Conservation (phyloP, 2,113 vertebrate genomes). For the Chloropsis cyanopogon region DNA sequence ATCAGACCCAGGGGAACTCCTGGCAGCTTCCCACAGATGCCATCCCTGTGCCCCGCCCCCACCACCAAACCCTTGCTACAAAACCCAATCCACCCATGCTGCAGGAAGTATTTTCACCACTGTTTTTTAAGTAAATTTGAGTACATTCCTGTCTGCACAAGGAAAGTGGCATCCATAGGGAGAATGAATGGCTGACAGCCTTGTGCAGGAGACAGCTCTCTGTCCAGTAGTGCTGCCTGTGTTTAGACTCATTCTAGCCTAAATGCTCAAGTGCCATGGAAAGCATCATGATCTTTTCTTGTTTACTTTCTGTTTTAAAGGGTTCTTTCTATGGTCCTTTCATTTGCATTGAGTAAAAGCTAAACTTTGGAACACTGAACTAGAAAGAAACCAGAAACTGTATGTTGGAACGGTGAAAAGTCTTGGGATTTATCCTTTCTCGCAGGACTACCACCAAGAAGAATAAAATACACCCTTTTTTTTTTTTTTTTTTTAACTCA, state of each 20-base stretch:
- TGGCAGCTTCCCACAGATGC: not conserved
- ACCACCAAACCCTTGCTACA: not conserved
- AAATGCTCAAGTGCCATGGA: not conserved
- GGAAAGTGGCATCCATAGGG: not conserved
- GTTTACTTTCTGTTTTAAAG: not conserved
- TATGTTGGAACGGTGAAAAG: not conserved
- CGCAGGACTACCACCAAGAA: not conserved
- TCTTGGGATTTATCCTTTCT: not conserved
- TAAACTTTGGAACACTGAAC: not conserved
- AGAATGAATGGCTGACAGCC: not conserved
- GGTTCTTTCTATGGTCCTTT: not conserved
- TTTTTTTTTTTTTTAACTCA: no score
- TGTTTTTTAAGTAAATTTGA: not conserved
- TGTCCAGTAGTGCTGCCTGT: not conserved
- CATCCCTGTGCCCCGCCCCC: rapidly evolving
- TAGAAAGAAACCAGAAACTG: not conserved
- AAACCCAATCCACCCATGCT: not conserved
- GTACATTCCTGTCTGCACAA: not conserved
- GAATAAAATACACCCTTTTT: not conserved
- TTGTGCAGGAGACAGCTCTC: not conserved
- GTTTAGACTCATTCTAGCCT: not conserved
- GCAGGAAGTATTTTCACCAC: not conserved
- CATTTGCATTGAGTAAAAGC: not conserved
- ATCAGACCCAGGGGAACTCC: rapidly evolving
- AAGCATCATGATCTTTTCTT: not conserved